Percentiles rank a stretch among this genome's conserved stretches.
These are phyloP conservation scores for Macrosteles quadrilineatus DNA, from an alignment of 1,140 invertebrate species.

Conservation along the genomic window DNA sequence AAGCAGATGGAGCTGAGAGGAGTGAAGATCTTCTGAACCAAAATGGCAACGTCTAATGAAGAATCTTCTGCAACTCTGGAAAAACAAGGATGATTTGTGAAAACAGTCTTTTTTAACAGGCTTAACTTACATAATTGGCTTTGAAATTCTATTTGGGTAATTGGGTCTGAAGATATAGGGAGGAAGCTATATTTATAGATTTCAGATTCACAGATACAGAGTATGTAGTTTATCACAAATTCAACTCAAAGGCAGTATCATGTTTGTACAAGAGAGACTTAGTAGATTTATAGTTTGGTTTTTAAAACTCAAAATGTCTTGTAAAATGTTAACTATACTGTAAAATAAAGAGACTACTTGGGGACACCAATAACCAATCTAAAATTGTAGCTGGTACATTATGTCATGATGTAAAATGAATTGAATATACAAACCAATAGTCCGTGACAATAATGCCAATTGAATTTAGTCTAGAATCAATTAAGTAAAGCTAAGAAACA, in stretches of 20 bases:
- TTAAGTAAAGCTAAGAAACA: not conserved
- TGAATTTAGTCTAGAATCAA: not conserved
- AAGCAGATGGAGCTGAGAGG: slow-evolving; percentile 7
- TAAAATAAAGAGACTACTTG: no score
- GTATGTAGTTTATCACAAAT: not conserved
- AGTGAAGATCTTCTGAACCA: slow-evolving; percentile 4
- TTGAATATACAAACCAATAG: no score
- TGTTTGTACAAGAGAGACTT: no score
- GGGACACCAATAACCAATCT: no score
- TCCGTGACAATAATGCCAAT: no score
- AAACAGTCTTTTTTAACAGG: not conserved
- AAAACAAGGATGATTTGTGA: not conserved
- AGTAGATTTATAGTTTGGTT: no score
- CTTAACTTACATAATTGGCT: not conserved
- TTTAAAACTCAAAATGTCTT: no score
- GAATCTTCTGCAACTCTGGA: not conserved
- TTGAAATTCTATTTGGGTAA: not conserved
- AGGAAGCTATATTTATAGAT: not conserved
- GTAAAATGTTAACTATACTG: no score
- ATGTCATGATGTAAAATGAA: no score
- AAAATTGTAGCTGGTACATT: no score
- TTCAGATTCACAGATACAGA: not conserved
- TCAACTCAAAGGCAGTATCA: not conserved
- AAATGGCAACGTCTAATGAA: slow-evolving; percentile 12
- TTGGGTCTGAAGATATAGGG: not conserved